A percentile compares a stretch with the other conserved stretches of the same genome.
These are phyloP conservation scores for Lithophane socia DNA, from an alignment of 2,888 invertebrate genomes.

Conservation along the genomic window DNA sequence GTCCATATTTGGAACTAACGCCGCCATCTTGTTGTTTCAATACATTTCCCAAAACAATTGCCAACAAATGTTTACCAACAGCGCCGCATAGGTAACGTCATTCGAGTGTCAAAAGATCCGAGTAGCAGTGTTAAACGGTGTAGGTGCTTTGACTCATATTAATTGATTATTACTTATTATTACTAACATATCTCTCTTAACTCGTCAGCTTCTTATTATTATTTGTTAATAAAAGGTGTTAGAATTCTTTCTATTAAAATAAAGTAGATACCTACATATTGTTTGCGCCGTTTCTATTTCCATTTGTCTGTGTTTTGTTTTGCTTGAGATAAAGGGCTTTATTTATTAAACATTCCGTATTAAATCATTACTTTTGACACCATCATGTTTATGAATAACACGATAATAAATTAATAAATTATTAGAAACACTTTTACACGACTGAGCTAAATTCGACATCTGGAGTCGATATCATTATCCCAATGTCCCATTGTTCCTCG, in stretches of 20 bases:
- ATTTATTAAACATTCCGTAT: background rate
- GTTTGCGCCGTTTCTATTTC: background rate
- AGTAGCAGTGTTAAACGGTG: background rate
- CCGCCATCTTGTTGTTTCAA: background rate
- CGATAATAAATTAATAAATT: background rate
- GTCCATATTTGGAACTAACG: background rate
- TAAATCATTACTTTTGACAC: background rate
- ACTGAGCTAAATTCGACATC: background rate
- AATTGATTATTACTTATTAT: background rate
- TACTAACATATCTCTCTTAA: background rate
- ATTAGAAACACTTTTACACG: background rate
- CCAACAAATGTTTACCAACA: background rate
- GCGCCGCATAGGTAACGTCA: background rate
- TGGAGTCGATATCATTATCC: slow-evolving; percentile 17
- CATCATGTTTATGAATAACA: too few relatives aligned
- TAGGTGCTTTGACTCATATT: background rate
- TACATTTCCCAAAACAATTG: background rate
- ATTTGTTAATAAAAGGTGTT: slow-evolving; percentile 8
- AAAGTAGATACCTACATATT: background rate
- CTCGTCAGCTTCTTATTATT: slow-evolving; percentile 1
- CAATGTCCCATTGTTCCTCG: slow-evolving; percentile 32
- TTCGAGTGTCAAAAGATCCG: background rate
- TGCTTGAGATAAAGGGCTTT: background rate
- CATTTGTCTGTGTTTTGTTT: background rate
- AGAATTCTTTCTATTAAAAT: background rate